phyloP scores from a whole-genome alignment of 2,797 vertebrate species.

The Hemitrygon akajei region DNA sequence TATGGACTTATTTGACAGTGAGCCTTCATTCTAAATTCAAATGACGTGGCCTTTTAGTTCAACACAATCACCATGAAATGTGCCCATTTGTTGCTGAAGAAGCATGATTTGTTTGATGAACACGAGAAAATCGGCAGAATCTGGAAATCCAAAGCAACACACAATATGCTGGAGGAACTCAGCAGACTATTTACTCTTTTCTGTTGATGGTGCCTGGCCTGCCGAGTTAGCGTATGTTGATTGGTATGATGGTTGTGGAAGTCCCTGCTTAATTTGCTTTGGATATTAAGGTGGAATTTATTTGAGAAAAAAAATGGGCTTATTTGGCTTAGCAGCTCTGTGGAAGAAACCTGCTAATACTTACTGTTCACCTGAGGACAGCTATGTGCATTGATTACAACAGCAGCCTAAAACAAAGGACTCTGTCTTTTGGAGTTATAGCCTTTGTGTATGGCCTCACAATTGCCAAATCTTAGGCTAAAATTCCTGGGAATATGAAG shows the following conservation, averaged over 20 bases:
- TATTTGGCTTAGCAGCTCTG: not conserved
- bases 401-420: not conserved
- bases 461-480: too few relatives aligned
- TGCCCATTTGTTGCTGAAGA: not conserved
- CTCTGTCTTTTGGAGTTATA: too few relatives aligned
- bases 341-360: not conserved
- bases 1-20: not conserved
- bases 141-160: too few relatives aligned
- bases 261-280: not conserved
- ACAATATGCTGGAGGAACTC: too few relatives aligned
- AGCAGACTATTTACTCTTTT: too few relatives aligned
- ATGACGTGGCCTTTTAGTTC: not conserved
- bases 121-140: too few relatives aligned
- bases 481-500: too few relatives aligned
- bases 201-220: too few relatives aligned
- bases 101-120: not conserved
- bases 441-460: too few relatives aligned
- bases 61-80: not conserved
- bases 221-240: too few relatives aligned
- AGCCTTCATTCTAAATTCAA: not conserved
- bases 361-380: not conserved
- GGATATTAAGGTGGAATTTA: not conserved
- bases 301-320: not conserved
- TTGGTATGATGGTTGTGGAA: not conserved
- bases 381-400: not conserved